phyloP scores from a whole-genome alignment of 2,113 vertebrate genomes.

The Pteronura brasiliensis region DNA sequence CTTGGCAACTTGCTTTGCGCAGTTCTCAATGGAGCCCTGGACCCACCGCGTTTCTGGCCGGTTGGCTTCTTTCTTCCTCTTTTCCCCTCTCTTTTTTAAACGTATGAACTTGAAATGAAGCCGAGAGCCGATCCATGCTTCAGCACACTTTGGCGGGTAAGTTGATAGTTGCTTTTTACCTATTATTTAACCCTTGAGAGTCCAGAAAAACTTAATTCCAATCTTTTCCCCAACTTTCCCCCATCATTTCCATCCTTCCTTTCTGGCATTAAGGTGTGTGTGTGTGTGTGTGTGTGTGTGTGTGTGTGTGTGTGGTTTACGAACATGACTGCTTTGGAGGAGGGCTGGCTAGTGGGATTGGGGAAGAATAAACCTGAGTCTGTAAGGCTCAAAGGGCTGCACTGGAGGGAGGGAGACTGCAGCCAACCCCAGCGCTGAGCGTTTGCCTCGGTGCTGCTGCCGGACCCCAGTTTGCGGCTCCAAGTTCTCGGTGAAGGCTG shows the following conservation, averaged over 20 bases:
- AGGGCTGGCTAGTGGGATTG: background rate
- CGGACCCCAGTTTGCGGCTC: background rate
- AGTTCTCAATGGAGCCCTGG: background rate
- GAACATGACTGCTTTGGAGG: background rate
- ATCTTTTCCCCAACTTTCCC: background rate
- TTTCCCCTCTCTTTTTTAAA: background rate
- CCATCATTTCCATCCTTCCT: background rate
- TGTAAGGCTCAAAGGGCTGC: background rate
- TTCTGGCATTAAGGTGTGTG: background rate
- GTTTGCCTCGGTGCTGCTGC: background rate
- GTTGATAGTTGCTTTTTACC: constrained; percentile 55
- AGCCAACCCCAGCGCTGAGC: background rate
- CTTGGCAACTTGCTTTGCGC: constrained; percentile 52
- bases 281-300: background rate
- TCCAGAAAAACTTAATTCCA: background rate
- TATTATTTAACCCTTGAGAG: constrained; percentile 14
- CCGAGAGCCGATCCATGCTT: constrained; percentile 59
- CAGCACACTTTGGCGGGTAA: constrained; percentile 79
- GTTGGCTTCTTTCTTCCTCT: background rate
- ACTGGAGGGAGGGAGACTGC: background rate
- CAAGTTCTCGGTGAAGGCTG: background rate
- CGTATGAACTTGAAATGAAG: constrained; percentile 67
- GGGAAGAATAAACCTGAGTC: background rate
- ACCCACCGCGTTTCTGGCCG: background rate
- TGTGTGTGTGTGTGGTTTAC: background rate